Percentiles rank a stretch among this genome's conserved stretches.
Evolutionary conservation across 2,888 invertebrate species (phyloP).

Genomic region (Strigamia transsilvanica): DNA sequence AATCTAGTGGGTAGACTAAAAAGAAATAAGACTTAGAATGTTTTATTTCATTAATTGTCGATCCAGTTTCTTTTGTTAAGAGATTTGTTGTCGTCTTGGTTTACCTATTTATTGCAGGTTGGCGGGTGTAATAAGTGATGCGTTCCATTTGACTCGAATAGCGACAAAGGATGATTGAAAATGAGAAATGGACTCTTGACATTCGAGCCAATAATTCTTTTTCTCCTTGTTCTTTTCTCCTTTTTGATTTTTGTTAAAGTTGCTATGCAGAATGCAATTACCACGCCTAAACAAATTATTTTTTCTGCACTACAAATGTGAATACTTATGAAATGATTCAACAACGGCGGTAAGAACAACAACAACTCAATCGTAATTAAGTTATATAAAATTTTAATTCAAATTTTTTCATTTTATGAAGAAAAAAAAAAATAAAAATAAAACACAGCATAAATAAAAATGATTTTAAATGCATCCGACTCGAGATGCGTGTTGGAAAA

Average conservation of each 20-base stretch:
- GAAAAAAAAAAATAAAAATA: not conserved
- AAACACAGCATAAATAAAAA: too few relatives aligned
- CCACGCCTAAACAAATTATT: not conserved
- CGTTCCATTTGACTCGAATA: constrained; percentile 3
- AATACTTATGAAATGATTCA: not conserved
- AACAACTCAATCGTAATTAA: not conserved
- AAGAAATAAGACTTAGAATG: too few relatives aligned
- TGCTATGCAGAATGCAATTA: not conserved
- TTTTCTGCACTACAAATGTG: not conserved
- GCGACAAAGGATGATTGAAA: constrained; percentile 47
- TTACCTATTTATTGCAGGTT: not conserved
- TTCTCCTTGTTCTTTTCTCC: not conserved
- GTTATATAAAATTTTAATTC: not conserved
- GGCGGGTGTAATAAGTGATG: constrained; percentile 4
- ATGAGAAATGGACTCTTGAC: constrained; percentile 27
- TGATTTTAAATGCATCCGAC: not conserved
- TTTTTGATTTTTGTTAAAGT: not conserved
- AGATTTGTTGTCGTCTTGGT: constrained; percentile 11
- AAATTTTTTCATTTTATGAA: not conserved
- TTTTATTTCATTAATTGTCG: constrained; percentile 16
- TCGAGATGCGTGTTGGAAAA: not conserved
- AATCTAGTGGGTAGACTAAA: too few relatives aligned
- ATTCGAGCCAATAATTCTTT: constrained; percentile 27
- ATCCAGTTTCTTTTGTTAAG: not conserved
- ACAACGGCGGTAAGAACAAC: not conserved